These are phyloP conservation scores for Scaptomyza hsui DNA, from an alignment of 1,140 invertebrate genomes.

Conservation along the genomic window DNA sequence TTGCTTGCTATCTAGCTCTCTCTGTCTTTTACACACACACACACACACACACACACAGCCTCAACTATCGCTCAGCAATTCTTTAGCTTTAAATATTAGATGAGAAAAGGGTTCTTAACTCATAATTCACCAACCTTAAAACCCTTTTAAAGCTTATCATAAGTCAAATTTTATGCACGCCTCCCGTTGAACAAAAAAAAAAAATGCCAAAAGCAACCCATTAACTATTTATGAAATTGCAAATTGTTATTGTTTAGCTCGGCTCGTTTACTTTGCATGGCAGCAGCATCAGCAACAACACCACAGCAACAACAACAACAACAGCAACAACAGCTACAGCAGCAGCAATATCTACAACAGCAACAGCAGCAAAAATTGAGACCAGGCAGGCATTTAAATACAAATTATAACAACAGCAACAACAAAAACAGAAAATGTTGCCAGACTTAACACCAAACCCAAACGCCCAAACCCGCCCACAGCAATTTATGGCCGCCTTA, in stretches of 20 bases:
- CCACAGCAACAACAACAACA: slow-evolving; percentile 31
- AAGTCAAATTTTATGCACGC: slow-evolving; percentile 32
- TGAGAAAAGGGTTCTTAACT: slow-evolving; percentile 25
- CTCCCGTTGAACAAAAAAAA: not conserved
- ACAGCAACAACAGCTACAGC: slow-evolving; percentile 22
- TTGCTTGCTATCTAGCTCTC: not conserved
- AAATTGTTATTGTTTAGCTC: slow-evolving; percentile 81
- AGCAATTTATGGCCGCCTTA: slow-evolving; percentile 54
- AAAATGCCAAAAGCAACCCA: slow-evolving; percentile 47
- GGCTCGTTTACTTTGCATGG: slow-evolving; percentile 77
- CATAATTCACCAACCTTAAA: slow-evolving; percentile 30
- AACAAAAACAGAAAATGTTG: slow-evolving; percentile 22
- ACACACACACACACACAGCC: not conserved
- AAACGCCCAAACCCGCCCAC: slow-evolving; percentile 15
- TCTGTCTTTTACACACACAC: no score
- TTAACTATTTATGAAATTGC: slow-evolving; percentile 81
- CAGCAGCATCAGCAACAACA: slow-evolving; percentile 51
- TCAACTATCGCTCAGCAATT: slow-evolving; percentile 23
- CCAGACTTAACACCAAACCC: slow-evolving; percentile 12
- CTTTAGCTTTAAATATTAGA: slow-evolving; percentile 37
- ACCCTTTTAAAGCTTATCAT: slow-evolving; percentile 34
- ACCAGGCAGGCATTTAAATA: slow-evolving; percentile 69
- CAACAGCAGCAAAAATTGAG: slow-evolving; percentile 61
- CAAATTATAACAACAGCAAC: slow-evolving; percentile 65
- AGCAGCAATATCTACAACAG: slow-evolving; percentile 38